Evolutionary conservation across 2,797 vertebrate genomes (phyloP).

Genomic region (Microctenopoma lineatum): DNA sequence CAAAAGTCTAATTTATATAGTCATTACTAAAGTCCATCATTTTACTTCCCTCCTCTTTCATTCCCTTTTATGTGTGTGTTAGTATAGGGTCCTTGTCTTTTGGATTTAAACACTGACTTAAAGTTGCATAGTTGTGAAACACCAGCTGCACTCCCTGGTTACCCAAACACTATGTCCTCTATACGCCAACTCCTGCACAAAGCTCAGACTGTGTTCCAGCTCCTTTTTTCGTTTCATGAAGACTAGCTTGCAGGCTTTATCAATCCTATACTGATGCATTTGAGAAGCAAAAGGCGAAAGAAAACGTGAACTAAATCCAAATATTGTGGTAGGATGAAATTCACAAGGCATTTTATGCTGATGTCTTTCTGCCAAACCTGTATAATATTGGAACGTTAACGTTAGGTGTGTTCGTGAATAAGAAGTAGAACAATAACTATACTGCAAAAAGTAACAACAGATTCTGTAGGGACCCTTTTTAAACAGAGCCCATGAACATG

Average conservation of each 20-base stretch:
- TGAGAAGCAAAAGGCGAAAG: conserved; percentile 48
- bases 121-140: conserved; percentile 80
- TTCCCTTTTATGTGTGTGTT: conserved; percentile 40
- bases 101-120: conserved; percentile 80
- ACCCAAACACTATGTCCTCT: conserved; percentile 83
- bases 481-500: no score
- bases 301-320: conserved; percentile 63
- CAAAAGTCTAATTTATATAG: neutral
- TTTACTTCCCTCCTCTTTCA: conserved; percentile 30
- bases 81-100: conserved; percentile 64
- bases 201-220: conserved; percentile 71
- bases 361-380: conserved; percentile 11
- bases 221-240: conserved; percentile 65
- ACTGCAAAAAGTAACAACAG: conserved; percentile 1
- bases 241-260: conserved; percentile 53
- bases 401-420: neutral
- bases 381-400: neutral
- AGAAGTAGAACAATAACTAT: conserved; percentile 3
- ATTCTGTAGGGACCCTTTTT: neutral
- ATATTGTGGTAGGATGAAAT: conserved; percentile 42
- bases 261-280: conserved; percentile 50
- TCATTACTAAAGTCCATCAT: conserved; percentile 23
- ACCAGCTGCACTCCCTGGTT: conserved; percentile 84
- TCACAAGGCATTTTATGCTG: conserved; percentile 1
- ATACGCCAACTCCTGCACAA: conserved; percentile 78